phyloP scores from a whole-genome alignment of 2,888 invertebrate species.

The Calliopum simillimum region DNA sequence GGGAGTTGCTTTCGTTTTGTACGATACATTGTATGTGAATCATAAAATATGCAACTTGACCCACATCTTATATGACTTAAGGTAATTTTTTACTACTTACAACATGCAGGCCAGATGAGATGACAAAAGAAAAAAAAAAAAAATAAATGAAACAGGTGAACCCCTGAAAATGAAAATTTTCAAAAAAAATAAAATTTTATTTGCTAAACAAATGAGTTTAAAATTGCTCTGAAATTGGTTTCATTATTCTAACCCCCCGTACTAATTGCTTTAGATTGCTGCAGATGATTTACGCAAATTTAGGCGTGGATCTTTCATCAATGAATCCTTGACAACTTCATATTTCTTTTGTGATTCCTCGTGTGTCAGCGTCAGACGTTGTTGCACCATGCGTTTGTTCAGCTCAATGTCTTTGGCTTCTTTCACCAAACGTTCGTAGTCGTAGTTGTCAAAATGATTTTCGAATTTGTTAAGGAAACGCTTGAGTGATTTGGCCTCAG shows the following conservation, averaged over 20 bases:
- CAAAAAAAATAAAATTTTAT: background rate
- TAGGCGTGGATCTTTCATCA: slow-evolving; percentile 58
- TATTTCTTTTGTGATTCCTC: slow-evolving; percentile 65
- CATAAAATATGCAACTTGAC: slow-evolving; percentile 10
- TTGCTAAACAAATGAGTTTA: background rate
- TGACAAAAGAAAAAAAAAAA: background rate
- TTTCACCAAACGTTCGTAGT: slow-evolving; percentile 60
- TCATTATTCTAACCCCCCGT: background rate
- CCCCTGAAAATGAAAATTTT: background rate
- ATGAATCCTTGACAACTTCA: slow-evolving; percentile 59
- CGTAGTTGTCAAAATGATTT: slow-evolving; percentile 62
- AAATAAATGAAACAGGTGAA: background rate
- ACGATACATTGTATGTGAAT: background rate
- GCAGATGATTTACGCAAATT: slow-evolving; percentile 48
- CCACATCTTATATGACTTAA: background rate
- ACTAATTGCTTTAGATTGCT: background rate
- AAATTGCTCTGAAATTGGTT: background rate
- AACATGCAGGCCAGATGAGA: no score
- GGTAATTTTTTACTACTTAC: no score
- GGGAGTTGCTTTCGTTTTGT: background rate
- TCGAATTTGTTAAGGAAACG: slow-evolving; percentile 63
- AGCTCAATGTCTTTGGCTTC: slow-evolving; percentile 62
- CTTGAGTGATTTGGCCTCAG: slow-evolving; percentile 61
- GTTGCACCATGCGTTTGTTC: slow-evolving; percentile 65
- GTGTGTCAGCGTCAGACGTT: slow-evolving; percentile 63